phyloP scores from a whole-genome alignment of 2,797 vertebrate species.

The Channallabes apus region DNA sequence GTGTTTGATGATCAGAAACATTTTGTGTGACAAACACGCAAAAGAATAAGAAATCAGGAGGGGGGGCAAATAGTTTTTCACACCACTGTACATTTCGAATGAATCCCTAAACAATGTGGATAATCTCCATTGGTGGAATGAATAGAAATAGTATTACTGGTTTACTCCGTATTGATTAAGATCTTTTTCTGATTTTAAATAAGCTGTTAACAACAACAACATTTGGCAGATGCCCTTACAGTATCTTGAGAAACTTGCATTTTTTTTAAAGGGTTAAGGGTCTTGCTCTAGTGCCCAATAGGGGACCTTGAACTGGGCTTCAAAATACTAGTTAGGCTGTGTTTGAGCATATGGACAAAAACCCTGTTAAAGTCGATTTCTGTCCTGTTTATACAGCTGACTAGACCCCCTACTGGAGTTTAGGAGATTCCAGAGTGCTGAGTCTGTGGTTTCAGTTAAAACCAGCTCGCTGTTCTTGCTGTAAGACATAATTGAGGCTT shows the following conservation, averaged over 20 bases:
- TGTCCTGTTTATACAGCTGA: neutral
- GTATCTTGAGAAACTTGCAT: no score
- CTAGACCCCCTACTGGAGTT: no score
- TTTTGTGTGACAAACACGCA: no score
- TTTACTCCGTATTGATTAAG: neutral
- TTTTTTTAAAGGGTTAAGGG: no score
- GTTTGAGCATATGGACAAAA: neutral
- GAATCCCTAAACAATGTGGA: neutral
- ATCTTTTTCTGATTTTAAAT: neutral
- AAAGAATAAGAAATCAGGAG: no score
- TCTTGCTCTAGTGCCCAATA: no score
- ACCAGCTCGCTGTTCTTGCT: neutral
- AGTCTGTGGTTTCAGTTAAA: slow-evolving; percentile 1
- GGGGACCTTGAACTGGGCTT: no score
- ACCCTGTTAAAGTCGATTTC: neutral
- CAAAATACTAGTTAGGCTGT: neutral
- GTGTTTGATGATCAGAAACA: no score
- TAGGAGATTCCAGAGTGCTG: neutral
- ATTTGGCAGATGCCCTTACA: no score
- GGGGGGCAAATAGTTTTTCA: no score
- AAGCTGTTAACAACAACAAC: neutral
- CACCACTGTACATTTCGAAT: neutral
- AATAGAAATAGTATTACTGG: neutral
- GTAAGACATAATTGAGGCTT: neutral
- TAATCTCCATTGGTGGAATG: neutral